Evolutionary conservation across 2,797 vertebrate species (phyloP), one percentile per base, ranked within the genome.

Genomic region (Coluber constrictor): DNA sequence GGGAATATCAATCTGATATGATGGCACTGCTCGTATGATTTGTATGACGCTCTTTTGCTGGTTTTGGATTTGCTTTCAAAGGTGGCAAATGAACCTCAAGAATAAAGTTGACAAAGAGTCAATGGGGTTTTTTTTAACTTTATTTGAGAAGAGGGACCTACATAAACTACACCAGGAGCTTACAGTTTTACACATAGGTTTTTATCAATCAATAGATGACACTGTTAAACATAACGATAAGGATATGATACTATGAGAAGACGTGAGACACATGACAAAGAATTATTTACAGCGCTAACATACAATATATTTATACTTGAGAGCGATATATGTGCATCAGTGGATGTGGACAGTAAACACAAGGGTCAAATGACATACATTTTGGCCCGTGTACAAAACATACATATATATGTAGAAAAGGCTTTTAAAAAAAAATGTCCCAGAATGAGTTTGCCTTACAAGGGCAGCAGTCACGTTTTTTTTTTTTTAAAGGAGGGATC

Each of bases 111-210:
- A 94, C 29, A 4, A 93, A 70, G 54, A 88, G 88, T 94, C 96
- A 94, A 8, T 55, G 29, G n/a, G n/a, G 37, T 37, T 37, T 37
- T 37, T 51, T 51, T 51, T 12, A 94, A 96, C 95, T 98, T 98
- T 98, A 98, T 98, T 98, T 98, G 98, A 98, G 98, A 98, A 98
- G 97, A 98, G 96, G 97, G 96, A 89, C 96, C 97, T 98, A 98
- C 98, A 97, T 97, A 98, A 98, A 98, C 97, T 98, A 98, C 98
- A 98, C 97, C 97, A 97, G 97, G 94, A 97, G 93, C 96, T 97
- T 98, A 98, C 97, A 98, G 96, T 90, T 98, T 96, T 98, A 98
- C 98, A 96, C 97, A 97, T 95, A 90, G 87, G 87, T 83, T 97
- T 51, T 97, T 96, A 97, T 98, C 97, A 97, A 96, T 98, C 97